Evolutionary conservation across 2,113 vertebrate genomes (phyloP).

Genomic region (Datnioides undecimradiatus): DNA sequence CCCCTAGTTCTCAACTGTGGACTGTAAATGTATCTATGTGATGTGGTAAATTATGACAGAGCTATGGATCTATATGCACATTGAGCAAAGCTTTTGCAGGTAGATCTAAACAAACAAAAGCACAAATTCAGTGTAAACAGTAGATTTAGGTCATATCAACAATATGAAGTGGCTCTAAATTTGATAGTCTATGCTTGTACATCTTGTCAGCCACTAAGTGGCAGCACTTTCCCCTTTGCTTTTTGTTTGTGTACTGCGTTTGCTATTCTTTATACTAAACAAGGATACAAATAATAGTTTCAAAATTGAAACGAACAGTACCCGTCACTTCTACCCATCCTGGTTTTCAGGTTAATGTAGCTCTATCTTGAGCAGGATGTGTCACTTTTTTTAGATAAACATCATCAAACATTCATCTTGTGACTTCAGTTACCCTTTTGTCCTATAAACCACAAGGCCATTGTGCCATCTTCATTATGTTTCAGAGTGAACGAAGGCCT

Average conservation of each 20-base stretch:
- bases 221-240: conserved; percentile 14
- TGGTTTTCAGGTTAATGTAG: neutral
- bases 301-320: neutral
- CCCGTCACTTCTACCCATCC: too few relatives aligned
- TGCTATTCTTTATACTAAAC: neutral
- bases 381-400: neutral
- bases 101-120: neutral
- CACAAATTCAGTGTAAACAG: neutral
- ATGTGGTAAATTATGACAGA: neutral
- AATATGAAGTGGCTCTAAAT: neutral
- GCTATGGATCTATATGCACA: too few relatives aligned
- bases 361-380: neutral
- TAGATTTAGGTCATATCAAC: neutral
- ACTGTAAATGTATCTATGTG: neutral
- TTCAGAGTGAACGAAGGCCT: conserved; percentile 83
- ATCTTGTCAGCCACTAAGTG: conserved; percentile 20
- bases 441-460: neutral
- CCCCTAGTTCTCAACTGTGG: neutral
- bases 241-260: neutral
- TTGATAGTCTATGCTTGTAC: neutral
- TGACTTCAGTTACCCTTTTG: neutral
- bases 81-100: too few relatives aligned
- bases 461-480: conserved; percentile 6
- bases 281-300: neutral
- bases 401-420: neutral